A percentile compares a stretch with the other conserved stretches of the same genome.
Evolutionary conservation across 2,797 vertebrate species (phyloP).

Genomic region (Echiichthys vipera): DNA sequence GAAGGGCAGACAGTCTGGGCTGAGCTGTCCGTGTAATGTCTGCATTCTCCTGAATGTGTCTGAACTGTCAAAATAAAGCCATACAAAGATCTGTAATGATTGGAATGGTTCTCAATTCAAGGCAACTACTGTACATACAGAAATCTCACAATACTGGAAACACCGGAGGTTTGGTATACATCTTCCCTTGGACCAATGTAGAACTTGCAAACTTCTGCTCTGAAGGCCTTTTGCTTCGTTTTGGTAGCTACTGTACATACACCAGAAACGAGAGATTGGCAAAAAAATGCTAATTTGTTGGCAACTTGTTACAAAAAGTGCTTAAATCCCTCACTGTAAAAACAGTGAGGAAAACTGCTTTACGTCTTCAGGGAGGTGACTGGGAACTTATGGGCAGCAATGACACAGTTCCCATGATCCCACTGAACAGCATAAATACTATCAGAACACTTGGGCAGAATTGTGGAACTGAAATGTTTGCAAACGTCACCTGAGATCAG

Average conservation of each 20-base stretch:
- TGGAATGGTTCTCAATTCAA: constrained; percentile 86
- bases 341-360: constrained; percentile 75
- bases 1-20: constrained; percentile 29
- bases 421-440: constrained; percentile 61
- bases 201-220: constrained; percentile 74
- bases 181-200: constrained; percentile 67
- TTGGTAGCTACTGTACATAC: constrained; percentile 75
- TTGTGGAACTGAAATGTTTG: constrained; percentile 85
- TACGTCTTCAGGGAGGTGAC: constrained; percentile 68
- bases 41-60: constrained; percentile 72
- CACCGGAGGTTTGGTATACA: constrained; percentile 71
- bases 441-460: constrained; percentile 78
- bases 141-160: constrained; percentile 75
- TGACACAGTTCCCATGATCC: constrained; percentile 69
- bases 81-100: constrained; percentile 81
- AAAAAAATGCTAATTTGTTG: constrained; percentile 87
- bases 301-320: constrained; percentile 97
- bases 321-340: constrained; percentile 86
- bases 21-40: constrained; percentile 16
- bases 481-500: constrained; percentile 84
- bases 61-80: constrained; percentile 82
- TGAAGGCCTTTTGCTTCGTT: constrained; percentile 64
- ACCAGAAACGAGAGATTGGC: constrained; percentile 83
- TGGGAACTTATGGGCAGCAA: constrained; percentile 76
- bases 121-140: constrained; percentile 80